Base-by-base conservation (phyloP, 1,140 invertebrate species). In the Stegodyphus dumicola region DNA sequence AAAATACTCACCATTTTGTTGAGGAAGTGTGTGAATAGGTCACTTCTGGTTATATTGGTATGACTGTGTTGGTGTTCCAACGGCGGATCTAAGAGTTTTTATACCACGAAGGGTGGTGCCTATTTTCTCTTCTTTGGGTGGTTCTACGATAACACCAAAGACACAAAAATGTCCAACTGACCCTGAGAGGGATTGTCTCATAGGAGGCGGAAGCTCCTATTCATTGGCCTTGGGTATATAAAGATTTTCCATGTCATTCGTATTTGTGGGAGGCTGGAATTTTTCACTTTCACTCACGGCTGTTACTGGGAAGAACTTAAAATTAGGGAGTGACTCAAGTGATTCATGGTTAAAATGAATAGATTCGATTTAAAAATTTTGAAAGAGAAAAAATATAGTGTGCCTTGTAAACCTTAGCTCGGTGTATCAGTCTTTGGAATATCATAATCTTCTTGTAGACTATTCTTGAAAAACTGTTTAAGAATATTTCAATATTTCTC, bases 141-240 rank as follows among this genome's bases (percentile, higher is more conserved):
- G 74, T 64, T 53, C 77, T 33, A n/a, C 10, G 11, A 49, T 70
- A 53, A 70, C 77, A 53, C 13, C 77, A 53, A 13, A 17, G 77
- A 79, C 48, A 67, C n/a, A 65, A 74, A 74, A 83, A 81, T 75
- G 79, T 73, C 79, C 71, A 83, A 83, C 71, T 83, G 79, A 83
- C 79, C 79, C 79, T 83, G 79, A 83, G 52, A 83, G 79, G 79
- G 78, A 49, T 73, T 60, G 70, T 48, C 69, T 60, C n/a, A 51
- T 48, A 69, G 67, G 71, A 64, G 79, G 79, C 71, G 70, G 79
- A 65, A 78, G 77, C 6, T 17, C 11, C 48, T 6, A 51, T 52
- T n/a, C 51, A 51, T 15, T 53, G 79, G 51, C 79, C 79, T 83
- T 83, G 79, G 70, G 17, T 75, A 51, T 15, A 13, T 65, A 49